Evolutionary conservation across 2,797 vertebrate species (phyloP).

Genomic region (Oophaga sylvatica): DNA sequence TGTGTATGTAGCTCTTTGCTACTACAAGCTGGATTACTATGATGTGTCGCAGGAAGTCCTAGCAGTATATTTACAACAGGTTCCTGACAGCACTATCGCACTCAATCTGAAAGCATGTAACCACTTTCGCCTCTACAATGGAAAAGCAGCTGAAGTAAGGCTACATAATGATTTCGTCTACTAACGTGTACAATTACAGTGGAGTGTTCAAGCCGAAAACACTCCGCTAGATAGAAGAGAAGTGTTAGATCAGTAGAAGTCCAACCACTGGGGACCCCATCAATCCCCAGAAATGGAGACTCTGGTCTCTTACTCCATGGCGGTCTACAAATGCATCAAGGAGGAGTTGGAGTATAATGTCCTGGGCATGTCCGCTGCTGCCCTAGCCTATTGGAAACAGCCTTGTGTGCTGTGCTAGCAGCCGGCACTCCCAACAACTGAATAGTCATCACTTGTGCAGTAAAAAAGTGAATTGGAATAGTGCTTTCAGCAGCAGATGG

Average conservation of each 20-base stretch:
- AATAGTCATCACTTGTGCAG: neutral
- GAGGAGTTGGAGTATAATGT: too few species aligned
- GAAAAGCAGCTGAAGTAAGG: slow-evolving; percentile 93
- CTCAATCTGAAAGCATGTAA: slow-evolving; percentile 98
- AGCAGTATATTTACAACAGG: slow-evolving; percentile 92
- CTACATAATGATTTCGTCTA: neutral
- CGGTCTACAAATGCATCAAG: too few species aligned
- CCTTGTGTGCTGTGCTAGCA: too few species aligned
- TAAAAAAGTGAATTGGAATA: neutral
- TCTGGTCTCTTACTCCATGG: neutral
- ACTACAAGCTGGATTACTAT: slow-evolving; percentile 98
- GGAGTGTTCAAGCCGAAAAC: neutral
- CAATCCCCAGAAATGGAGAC: neutral
- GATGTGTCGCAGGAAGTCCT: slow-evolving; percentile 96
- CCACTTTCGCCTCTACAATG: slow-evolving; percentile 94
- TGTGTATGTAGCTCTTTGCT: slow-evolving; percentile 96
- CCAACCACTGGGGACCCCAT: neutral
- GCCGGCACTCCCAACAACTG: neutral
- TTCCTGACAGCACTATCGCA: slow-evolving; percentile 95
- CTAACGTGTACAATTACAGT: neutral
- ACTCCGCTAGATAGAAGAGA: neutral
- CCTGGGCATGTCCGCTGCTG: neutral
- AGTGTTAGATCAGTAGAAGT: neutral
- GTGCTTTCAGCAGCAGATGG: neutral
- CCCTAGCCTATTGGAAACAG: neutral